phyloP scores from a whole-genome alignment of 2,888 invertebrate species.

The Monochamus alternatus region DNA sequence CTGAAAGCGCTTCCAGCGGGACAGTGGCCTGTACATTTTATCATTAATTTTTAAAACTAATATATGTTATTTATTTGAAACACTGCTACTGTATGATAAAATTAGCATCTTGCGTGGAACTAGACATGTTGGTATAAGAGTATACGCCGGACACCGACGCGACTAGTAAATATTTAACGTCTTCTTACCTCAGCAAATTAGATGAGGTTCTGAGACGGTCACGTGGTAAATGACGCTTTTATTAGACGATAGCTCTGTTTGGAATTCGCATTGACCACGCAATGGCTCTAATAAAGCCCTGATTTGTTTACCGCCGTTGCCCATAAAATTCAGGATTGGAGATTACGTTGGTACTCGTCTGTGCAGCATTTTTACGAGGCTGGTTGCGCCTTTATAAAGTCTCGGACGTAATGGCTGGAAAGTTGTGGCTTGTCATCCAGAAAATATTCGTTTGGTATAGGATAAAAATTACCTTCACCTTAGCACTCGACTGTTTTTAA shows the following conservation, averaged over 20 bases:
- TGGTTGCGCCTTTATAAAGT: not conserved
- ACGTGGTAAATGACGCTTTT: conserved; percentile 4
- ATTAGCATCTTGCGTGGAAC: no score
- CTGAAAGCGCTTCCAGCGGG: no score
- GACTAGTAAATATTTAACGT: not conserved
- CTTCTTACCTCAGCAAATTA: not conserved
- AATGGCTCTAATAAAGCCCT: not conserved
- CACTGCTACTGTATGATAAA: no score
- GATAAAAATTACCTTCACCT: no score
- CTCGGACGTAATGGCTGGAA: not conserved
- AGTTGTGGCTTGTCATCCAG: not conserved
- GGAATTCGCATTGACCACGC: not conserved
- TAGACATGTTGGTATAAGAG: no score
- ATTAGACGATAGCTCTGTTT: not conserved
- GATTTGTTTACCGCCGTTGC: conserved; percentile 2
- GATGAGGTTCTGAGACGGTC: not conserved
- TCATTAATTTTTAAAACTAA: no score
- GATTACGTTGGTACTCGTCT: not conserved
- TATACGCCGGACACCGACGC: not conserved
- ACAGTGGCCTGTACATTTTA: no score
- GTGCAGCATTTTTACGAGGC: not conserved
- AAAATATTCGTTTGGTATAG: not conserved
- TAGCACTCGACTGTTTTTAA: no score
- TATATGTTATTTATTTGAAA: no score
- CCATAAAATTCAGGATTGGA: conserved; percentile 3